Percentiles rank a stretch among this genome's conserved stretches.
phyloP scores from a whole-genome alignment of 2,797 vertebrate species.

The Urosaurus nigricauda region DNA sequence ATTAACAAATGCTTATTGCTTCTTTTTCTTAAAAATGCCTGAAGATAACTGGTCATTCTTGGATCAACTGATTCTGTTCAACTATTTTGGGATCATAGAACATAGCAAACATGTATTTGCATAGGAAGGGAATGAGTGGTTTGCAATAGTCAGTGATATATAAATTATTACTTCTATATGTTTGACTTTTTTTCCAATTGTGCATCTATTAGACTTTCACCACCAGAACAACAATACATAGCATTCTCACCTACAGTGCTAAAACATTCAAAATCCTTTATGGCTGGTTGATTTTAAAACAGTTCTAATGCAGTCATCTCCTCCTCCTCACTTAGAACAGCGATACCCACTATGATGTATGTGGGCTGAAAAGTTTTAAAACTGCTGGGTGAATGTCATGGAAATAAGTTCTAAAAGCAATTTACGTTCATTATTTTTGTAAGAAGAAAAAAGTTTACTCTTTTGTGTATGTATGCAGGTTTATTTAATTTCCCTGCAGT shows the following conservation, averaged over 20 bases:
- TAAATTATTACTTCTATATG: conserved; percentile 16
- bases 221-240: not conserved
- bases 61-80: not conserved
- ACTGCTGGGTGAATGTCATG: not conserved
- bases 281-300: not conserved
- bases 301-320: conserved; percentile 2
- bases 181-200: conserved; percentile 1
- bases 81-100: conserved; percentile 1
- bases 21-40: not conserved
- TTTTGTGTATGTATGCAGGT: not conserved
- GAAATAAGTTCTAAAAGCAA: not conserved
- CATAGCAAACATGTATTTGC: not conserved
- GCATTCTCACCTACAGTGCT: not conserved
- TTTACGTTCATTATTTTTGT: not conserved
- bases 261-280: conserved; percentile 1
- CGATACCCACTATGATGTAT: not conserved
- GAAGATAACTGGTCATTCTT: not conserved
- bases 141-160: conserved; percentile 17
- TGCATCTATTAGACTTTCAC: not conserved
- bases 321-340: not conserved
- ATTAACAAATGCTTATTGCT: not conserved
- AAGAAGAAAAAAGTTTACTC: not conserved
- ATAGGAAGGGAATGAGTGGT: not conserved
- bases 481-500: not conserved
- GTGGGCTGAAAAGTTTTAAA: conserved; percentile 13